These are phyloP conservation scores for Tenebrosternarchus preto DNA, from an alignment of 2,113 vertebrate genomes.

Conservation along the genomic window DNA sequence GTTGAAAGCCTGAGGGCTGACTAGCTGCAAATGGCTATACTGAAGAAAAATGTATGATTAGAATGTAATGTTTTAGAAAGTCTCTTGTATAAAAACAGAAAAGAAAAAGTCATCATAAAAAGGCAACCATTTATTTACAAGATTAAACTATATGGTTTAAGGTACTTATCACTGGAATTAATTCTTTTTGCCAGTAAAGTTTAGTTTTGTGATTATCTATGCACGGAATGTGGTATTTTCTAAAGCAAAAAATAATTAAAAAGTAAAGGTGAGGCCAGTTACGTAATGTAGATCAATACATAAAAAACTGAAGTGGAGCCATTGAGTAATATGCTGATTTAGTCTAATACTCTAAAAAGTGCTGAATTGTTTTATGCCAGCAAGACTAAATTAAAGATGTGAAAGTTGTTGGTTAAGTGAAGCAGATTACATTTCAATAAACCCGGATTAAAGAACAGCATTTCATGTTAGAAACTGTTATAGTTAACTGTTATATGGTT, in stretches of 20 bases:
- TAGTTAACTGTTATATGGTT: not conserved
- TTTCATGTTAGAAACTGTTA: not conserved
- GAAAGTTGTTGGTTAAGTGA: slow-evolving; percentile 42
- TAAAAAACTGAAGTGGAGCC: slow-evolving; percentile 23
- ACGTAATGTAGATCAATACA: not conserved
- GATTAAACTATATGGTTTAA: not conserved
- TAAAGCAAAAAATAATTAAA: slow-evolving; percentile 15
- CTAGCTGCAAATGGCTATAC: slow-evolving; percentile 42
- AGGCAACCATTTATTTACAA: not conserved
- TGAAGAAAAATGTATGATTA: slow-evolving; percentile 68
- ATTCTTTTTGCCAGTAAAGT: too few relatives aligned
- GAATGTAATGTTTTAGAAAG: slow-evolving; percentile 65
- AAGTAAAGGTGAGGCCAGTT: not conserved
- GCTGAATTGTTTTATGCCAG: slow-evolving; percentile 30
- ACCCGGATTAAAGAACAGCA: not conserved
- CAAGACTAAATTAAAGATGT: slow-evolving; percentile 58
- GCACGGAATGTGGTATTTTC: not conserved
- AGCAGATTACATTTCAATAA: slow-evolving; percentile 22
- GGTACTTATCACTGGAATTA: too few relatives aligned
- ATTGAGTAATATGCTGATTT: slow-evolving; percentile 14
- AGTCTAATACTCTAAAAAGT: slow-evolving; percentile 1
- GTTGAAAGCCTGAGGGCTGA: slow-evolving; percentile 43
- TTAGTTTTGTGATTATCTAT: not conserved
- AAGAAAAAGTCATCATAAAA: slow-evolving; percentile 46
- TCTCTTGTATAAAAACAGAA: slow-evolving; percentile 53